Percentiles rank a stretch among this genome's conserved stretches.
These are phyloP conservation scores for Amazona vittata DNA, from an alignment of 2,113 vertebrate species.

Conservation along the genomic window DNA sequence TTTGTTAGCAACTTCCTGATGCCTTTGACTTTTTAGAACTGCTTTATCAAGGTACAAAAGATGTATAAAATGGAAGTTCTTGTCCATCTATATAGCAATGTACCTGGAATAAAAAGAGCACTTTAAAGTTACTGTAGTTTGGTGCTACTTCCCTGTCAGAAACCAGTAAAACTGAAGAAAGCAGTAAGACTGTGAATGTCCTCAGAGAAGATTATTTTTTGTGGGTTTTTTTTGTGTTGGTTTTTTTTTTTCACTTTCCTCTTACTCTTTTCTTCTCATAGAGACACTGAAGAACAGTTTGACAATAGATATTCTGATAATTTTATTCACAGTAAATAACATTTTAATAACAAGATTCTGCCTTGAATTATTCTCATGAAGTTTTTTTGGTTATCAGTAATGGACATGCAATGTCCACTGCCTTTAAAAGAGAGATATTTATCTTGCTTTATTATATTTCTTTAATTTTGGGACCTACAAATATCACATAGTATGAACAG, in stretches of 20 bases:
- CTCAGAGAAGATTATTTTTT: neutral
- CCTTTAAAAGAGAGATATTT: neutral
- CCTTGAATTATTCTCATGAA: neutral
- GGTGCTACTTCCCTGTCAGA: neutral
- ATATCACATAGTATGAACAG: neutral
- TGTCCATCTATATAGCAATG: neutral
- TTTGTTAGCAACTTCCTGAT: neutral
- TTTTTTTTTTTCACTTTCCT: neutral
- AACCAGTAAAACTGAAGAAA: neutral
- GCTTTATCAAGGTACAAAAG: neutral
- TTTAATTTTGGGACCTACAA: neutral
- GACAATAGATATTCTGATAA: neutral
- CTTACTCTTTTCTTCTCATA: neutral
- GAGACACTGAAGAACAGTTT: neutral
- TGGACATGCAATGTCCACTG: fast-evolving
- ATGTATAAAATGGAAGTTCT: neutral
- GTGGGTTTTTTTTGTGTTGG: neutral
- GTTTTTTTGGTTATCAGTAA: neutral
- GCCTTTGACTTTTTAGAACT: neutral
- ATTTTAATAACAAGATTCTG: neutral
- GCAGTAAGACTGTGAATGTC: neutral
- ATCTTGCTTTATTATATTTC: neutral
- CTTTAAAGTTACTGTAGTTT: neutral
- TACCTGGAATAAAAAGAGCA: neutral
- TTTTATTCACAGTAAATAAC: neutral